A percentile compares a stretch with the other conserved stretches of the same genome.
These are phyloP conservation scores for Epirrita christyi DNA, from an alignment of 2,888 invertebrate species.

Conservation along the genomic window DNA sequence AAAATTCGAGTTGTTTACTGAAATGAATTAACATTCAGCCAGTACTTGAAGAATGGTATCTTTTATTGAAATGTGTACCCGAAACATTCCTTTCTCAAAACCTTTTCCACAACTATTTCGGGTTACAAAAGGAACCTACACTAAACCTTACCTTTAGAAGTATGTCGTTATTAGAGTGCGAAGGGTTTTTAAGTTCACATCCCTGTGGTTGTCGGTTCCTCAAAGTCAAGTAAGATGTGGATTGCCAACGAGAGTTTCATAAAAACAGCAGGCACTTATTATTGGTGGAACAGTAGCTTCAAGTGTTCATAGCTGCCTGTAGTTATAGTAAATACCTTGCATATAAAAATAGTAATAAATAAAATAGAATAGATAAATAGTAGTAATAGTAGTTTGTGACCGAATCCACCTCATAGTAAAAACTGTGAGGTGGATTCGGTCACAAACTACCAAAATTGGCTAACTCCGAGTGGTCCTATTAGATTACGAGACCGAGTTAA, in stretches of 20 bases:
- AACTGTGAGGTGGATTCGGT: constrained; percentile 6
- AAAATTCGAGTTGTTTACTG: too few species aligned
- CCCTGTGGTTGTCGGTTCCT: background rate
- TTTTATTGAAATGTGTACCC: constrained; percentile 3
- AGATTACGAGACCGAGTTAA: constrained; percentile 32
- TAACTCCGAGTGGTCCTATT: constrained; percentile 29
- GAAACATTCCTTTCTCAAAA: background rate
- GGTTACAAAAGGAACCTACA: constrained; percentile 5
- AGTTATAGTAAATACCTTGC: too few species aligned
- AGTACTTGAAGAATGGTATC: too few species aligned
- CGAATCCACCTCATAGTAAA: too few species aligned
- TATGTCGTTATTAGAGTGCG: constrained; percentile 2
- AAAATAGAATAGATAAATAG: too few species aligned
- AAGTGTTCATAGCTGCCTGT: background rate
- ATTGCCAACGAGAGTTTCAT: background rate
- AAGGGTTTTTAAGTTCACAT: constrained; percentile 5
- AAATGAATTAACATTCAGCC: too few species aligned
- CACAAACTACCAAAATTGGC: constrained; percentile 31
- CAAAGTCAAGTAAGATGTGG: background rate
- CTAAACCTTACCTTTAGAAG: constrained; percentile 1
- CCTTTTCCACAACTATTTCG: constrained; percentile 7
- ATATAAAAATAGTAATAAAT: too few species aligned
- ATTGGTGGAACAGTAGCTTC: too few species aligned
- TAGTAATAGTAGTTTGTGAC: too few species aligned
- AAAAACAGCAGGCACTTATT: too few species aligned